Base-by-base conservation (phyloP, 1,140 invertebrate genomes). In the Lerema accius region DNA sequence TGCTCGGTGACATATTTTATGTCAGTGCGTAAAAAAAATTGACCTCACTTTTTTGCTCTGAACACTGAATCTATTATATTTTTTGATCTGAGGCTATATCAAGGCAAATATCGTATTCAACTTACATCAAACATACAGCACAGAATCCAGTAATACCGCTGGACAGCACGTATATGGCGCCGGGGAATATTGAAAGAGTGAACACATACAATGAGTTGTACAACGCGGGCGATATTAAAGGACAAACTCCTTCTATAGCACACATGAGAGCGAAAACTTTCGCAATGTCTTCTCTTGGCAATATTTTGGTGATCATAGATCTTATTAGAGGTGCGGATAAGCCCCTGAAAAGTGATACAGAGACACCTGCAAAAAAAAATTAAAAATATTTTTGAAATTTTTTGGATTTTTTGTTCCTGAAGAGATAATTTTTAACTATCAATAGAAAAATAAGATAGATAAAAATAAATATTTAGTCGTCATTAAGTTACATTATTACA, bases 251-350 rank as follows among this genome's bases (percentile, higher is more conserved):
- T 78, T 95, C 94, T 26, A 94, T 77, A 7, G 92, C 92, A 35
- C 93, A 92, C 80, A 93, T 92, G 15, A 95, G 80, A 0, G 94
- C 93, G 67, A 94, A 94, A 23, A 94, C 91, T 82, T 93, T 93
- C 78, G 95, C 95, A 61, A 94, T 90, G 79, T 95, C 95, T 17
- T 93, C 91, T 3, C 86, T 39, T 1, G 93, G 92, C n/a, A 95
- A 91, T 19, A 93, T 92, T 77, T 95, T 95, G 0, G 95, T 94
- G 10, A 95, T 77, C 42, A 94, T 84, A 0, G 94, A 92, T 56
- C 95, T 90, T 39, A 94, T 92, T 69, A 94, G 90, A 16, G 95
- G 94, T 4, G 91, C 89, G 10, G 92, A 87, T 17, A 94, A 80
- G 0, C 91, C 92, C 59, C 90, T 82, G 45, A 95, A 92, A 13